Evolutionary conservation across 2,888 invertebrate species (phyloP).

Genomic region (Cyclophora punctaria): DNA sequence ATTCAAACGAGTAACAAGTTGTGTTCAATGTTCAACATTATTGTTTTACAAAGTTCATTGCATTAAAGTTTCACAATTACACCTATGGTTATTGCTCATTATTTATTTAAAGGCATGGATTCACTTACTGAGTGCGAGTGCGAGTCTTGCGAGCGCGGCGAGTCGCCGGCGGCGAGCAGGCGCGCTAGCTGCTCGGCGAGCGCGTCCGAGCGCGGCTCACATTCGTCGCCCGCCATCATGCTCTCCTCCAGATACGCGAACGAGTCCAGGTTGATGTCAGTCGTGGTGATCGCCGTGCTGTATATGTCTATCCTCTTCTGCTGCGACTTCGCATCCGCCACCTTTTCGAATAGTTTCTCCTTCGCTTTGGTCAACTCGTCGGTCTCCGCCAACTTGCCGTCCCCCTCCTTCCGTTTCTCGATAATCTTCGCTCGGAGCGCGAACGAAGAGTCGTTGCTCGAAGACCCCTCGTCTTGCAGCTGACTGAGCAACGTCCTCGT

Average conservation of each 20-base stretch:
- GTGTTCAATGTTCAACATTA: neutral
- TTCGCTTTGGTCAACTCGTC: constrained; percentile 62
- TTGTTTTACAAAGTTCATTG: constrained; percentile 5
- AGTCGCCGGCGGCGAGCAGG: constrained; percentile 50
- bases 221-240: constrained; percentile 61
- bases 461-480: constrained; percentile 70
- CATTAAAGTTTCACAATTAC: constrained; percentile 3
- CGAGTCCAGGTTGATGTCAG: constrained; percentile 71
- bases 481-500: constrained; percentile 68
- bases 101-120: constrained; percentile 55
- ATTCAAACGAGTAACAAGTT: neutral
- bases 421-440: constrained; percentile 47
- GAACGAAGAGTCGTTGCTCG: constrained; percentile 70
- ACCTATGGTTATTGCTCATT: constrained; percentile 37
- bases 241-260: constrained; percentile 70
- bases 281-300: constrained; percentile 67
- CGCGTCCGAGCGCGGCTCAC: constrained; percentile 37
- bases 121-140: constrained; percentile 60
- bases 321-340: constrained; percentile 56
- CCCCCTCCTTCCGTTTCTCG: constrained; percentile 37
- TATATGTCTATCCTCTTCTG: constrained; percentile 71
- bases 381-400: constrained; percentile 46
- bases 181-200: constrained; percentile 53
- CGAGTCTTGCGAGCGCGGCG: constrained; percentile 45
- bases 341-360: constrained; percentile 61